A percentile compares a stretch with the other conserved stretches of the same genome.
phyloP scores from a whole-genome alignment of 2,888 invertebrate species.

The Trileptium ribeirensis region DNA sequence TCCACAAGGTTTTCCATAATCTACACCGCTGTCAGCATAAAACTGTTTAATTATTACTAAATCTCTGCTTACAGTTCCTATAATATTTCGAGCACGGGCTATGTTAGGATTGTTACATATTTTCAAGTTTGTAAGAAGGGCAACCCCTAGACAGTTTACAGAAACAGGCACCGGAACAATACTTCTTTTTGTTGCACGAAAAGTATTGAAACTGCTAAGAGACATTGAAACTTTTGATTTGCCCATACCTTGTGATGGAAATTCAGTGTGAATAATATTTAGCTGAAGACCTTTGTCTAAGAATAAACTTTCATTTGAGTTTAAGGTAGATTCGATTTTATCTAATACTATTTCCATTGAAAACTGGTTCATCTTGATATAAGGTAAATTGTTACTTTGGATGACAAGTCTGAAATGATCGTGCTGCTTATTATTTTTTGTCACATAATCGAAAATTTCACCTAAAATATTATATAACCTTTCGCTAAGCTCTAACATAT shows the following conservation, averaged over 20 bases:
- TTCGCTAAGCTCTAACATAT: not conserved
- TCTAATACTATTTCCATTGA: not conserved
- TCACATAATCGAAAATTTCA: not conserved
- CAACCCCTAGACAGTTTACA: no score
- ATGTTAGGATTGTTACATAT: no score
- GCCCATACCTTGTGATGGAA: not conserved
- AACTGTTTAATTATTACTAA: no score
- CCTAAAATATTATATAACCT: not conserved
- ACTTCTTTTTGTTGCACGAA: not conserved
- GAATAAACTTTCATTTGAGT: not conserved
- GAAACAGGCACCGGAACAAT: not conserved
- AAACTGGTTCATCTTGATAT: not conserved
- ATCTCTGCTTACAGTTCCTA: no score
- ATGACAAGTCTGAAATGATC: not conserved
- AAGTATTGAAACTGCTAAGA: no score
- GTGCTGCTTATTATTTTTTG: not conserved
- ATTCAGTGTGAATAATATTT: not conserved
- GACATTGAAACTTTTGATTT: not conserved
- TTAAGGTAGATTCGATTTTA: not conserved
- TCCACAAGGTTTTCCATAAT: not conserved
- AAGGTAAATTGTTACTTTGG: conserved; percentile 1
- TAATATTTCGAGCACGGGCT: no score
- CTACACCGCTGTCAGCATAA: no score
- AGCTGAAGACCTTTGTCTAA: not conserved
- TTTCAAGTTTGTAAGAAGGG: no score